Evolutionary conservation across 1,140 invertebrate species (phyloP).

Genomic region (Lanistes nyassanus): DNA sequence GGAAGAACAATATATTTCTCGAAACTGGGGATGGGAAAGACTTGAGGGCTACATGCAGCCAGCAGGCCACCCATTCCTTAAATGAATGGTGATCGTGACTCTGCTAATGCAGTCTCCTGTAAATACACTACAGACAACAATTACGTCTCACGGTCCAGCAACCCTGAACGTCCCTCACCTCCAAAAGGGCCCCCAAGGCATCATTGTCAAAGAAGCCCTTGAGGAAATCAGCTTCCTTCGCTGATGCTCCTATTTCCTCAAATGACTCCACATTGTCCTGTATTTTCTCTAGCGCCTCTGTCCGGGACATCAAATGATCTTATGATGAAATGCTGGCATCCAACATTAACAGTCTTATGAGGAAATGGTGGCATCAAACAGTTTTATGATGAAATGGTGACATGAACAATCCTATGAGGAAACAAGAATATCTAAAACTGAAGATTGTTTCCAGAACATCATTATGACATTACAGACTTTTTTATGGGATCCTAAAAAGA

Average conservation of each 20-base stretch:
- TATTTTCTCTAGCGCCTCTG: slow-evolving; percentile 22
- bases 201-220: slow-evolving; percentile 16
- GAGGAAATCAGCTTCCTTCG: slow-evolving; percentile 13
- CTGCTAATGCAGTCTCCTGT: too few species aligned
- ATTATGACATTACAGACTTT: not conserved
- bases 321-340: not conserved
- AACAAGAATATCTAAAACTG: too few species aligned
- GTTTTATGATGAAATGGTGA: not conserved
- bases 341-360: not conserved
- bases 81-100: too few species aligned
- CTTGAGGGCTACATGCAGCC: too few species aligned
- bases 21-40: too few species aligned
- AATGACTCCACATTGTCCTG: slow-evolving; percentile 16
- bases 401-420: not conserved
- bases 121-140: too few species aligned
- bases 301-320: not conserved
- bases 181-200: slow-evolving; percentile 9
- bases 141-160: too few species aligned
- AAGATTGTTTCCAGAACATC: not conserved
- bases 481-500: too few species aligned
- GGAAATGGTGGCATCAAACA: not conserved
- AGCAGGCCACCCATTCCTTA: too few species aligned
- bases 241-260: slow-evolving; percentile 20
- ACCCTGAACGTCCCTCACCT: not conserved
- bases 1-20: too few species aligned